Conservation (phyloP, 1,140 invertebrate species). For the Listronotus bonariensis region DNA sequence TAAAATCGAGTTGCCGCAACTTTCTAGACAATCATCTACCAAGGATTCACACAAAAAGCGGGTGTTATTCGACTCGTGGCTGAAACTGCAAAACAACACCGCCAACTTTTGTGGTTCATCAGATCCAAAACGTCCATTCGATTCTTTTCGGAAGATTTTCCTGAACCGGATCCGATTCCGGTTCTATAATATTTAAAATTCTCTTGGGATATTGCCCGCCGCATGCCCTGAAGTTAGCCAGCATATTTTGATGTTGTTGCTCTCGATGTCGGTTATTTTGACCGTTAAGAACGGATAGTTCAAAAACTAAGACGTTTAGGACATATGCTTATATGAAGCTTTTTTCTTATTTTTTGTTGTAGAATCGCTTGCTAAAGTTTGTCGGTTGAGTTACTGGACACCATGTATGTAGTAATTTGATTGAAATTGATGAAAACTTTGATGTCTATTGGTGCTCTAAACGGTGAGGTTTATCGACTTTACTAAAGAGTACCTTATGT, state of each 20-base stretch:
- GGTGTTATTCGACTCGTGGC: conserved; percentile 78
- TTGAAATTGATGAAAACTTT: too few species aligned
- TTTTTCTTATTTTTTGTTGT: too few species aligned
- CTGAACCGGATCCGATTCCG: not conserved
- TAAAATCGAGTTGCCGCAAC: too few species aligned
- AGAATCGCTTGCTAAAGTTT: too few species aligned
- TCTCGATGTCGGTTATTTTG: conserved; percentile 70
- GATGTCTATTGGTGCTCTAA: too few species aligned
- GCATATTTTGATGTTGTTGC: conserved; percentile 69
- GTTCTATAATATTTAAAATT: conserved; percentile 32
- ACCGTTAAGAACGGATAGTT: conserved; percentile 75
- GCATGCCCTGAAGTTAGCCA: conserved; percentile 85
- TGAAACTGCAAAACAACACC: conserved; percentile 92
- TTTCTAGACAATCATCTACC: conserved; percentile 64
- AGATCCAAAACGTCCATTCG: conserved; percentile 80
- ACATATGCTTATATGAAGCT: too few species aligned
- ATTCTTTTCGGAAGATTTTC: conserved; percentile 3
- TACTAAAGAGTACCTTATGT: too few species aligned
- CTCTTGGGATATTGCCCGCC: conserved; percentile 69
- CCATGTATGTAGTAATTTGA: too few species aligned
- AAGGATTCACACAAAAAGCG: conserved; percentile 87
- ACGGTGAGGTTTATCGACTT: too few species aligned
- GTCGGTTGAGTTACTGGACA: too few species aligned
- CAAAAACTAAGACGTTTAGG: too few species aligned
- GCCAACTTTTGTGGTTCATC: conserved; percentile 86